Percentiles rank a stretch among this genome's conserved stretches.
These are phyloP conservation scores for Phenganax stokvisi DNA, from an alignment of 92 coral and sea anemone species.

Conservation along the genomic window DNA sequence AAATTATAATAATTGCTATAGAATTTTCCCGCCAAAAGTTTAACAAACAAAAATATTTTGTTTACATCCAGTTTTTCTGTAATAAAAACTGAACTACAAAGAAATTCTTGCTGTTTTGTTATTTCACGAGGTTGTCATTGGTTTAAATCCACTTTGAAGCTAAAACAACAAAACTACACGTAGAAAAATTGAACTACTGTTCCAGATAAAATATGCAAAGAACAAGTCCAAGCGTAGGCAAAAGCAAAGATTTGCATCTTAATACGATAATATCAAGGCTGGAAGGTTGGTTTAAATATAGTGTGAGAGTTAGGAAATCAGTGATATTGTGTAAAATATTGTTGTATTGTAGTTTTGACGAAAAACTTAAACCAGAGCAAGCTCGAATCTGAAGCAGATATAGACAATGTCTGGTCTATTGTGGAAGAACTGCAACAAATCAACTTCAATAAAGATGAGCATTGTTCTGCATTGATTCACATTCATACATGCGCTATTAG, in stretches of 20 bases:
- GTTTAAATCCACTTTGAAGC: background rate
- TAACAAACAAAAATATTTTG: background rate
- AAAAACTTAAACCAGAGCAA: slow-evolving; percentile 79
- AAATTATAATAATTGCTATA: slow-evolving; percentile 16
- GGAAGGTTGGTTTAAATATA: slow-evolving; percentile 24
- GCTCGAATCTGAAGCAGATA: slow-evolving; percentile 45
- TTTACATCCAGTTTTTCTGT: background rate
- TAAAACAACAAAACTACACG: background rate
- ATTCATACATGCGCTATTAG: slow-evolving; percentile 85
- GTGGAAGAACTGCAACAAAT: slow-evolving; percentile 63
- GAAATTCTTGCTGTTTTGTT: background rate
- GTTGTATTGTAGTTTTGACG: slow-evolving; percentile 55
- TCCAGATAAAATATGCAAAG: background rate
- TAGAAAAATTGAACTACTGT: background rate
- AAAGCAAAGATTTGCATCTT: slow-evolving; percentile 2
- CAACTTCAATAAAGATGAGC: slow-evolving; percentile 63
- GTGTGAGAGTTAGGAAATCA: no score
- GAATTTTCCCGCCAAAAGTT: slow-evolving; percentile 34
- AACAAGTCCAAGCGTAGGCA: slow-evolving; percentile 1
- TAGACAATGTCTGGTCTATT: slow-evolving; percentile 62
- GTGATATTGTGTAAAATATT: background rate
- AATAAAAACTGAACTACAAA: background rate
- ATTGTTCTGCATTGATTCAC: slow-evolving; percentile 75
- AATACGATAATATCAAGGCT: slow-evolving; percentile 24
- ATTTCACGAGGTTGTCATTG: background rate